Percentiles rank a stretch among this genome's conserved stretches.
Conservation (phyloP, 2,113 vertebrate genomes). For the Maccullochella peelii region DNA sequence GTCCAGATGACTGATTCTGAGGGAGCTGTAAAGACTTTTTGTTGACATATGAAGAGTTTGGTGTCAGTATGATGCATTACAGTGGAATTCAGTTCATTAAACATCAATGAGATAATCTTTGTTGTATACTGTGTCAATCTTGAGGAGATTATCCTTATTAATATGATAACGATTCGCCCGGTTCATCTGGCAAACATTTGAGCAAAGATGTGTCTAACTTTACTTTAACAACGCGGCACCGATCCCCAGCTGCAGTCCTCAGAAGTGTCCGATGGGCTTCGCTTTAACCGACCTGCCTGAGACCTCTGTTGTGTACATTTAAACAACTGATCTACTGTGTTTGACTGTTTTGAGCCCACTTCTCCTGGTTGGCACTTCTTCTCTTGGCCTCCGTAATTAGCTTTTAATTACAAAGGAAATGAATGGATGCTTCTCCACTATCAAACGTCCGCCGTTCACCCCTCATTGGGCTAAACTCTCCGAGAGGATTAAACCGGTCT, state of each 20-base stretch:
- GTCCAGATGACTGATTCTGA: too few species aligned
- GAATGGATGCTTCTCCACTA: conserved; percentile 17
- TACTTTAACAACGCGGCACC: not conserved
- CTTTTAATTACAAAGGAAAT: conserved; percentile 51
- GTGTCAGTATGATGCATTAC: too few species aligned
- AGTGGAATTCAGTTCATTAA: too few species aligned
- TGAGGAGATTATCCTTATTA: too few species aligned
- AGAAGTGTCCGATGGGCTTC: not conserved
- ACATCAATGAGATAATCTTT: too few species aligned
- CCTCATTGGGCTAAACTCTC: conserved; percentile 58
- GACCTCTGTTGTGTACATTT: not conserved
- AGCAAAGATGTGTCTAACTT: not conserved
- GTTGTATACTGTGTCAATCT: too few species aligned
- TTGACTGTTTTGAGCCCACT: not conserved
- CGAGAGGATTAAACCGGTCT: conserved; percentile 44
- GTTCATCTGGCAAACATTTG: too few species aligned
- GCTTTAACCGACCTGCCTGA: not conserved
- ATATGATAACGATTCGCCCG: too few species aligned
- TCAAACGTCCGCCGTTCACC: conserved; percentile 28
- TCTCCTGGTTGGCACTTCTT: not conserved
- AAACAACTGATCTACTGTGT: not conserved
- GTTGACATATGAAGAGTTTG: too few species aligned
- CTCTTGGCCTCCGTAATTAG: conserved; percentile 16
- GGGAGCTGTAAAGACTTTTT: too few species aligned
- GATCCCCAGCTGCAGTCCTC: not conserved